Percentiles rank a stretch among this genome's conserved stretches.
These are phyloP conservation scores for Tiaroga cobitis DNA, from an alignment of 2,797 vertebrate genomes.

Conservation along the genomic window DNA sequence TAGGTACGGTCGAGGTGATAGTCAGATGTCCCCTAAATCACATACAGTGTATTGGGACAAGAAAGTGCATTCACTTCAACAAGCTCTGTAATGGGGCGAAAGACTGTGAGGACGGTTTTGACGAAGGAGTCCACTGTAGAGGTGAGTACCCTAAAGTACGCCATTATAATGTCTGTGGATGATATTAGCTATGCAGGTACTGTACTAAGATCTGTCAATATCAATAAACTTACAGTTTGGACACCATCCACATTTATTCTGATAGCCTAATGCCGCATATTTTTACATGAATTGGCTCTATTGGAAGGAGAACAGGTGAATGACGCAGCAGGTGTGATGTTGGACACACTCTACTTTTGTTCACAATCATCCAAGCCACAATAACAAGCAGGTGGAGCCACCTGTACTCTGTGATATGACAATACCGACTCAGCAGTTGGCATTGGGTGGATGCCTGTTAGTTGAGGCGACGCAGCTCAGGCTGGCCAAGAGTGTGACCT, in stretches of 20 bases:
- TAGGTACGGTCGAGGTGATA: slow-evolving; percentile 85
- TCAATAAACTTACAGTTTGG: slow-evolving; percentile 5
- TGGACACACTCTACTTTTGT: slow-evolving; percentile 70
- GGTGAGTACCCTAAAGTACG: slow-evolving; percentile 77
- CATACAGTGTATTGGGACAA: slow-evolving; percentile 86
- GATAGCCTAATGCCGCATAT: background rate
- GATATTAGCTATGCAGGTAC: background rate
- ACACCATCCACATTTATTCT: background rate
- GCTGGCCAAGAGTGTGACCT: slow-evolving; percentile 65
- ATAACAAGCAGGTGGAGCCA: slow-evolving; percentile 70
- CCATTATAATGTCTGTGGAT: background rate
- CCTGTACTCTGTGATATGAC: slow-evolving; percentile 69
- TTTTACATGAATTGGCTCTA: slow-evolving; percentile 54
- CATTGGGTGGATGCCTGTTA: slow-evolving; percentile 64
- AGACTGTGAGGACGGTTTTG: slow-evolving; percentile 91
- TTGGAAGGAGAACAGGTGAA: slow-evolving; percentile 59
- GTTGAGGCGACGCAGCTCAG: slow-evolving; percentile 26
- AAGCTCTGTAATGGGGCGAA: slow-evolving; percentile 90
- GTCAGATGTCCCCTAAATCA: slow-evolving; percentile 90
- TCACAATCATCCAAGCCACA: slow-evolving; percentile 60
- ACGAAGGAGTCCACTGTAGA: slow-evolving; percentile 93
- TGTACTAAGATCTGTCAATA: slow-evolving; percentile 18
- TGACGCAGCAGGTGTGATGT: slow-evolving; percentile 68
- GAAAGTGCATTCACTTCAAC: slow-evolving; percentile 91
- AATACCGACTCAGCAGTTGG: slow-evolving; percentile 60